Conservation (phyloP, 1,140 invertebrate species). For the Vanessa tameamea region DNA sequence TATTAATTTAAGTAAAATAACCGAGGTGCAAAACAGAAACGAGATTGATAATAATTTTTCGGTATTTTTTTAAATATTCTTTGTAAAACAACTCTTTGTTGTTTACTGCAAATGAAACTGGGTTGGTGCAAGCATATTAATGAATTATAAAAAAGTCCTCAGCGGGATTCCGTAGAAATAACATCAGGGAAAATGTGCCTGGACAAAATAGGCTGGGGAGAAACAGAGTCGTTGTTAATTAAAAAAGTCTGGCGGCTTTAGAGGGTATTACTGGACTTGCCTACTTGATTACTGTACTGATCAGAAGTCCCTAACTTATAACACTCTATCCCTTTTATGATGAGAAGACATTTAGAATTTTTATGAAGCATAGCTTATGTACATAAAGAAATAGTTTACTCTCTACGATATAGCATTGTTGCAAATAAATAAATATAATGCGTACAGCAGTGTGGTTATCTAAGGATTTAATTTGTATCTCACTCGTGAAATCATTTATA, state of each 20-base stretch:
- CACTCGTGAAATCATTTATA: too few species aligned
- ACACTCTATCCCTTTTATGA: slow-evolving; percentile 6
- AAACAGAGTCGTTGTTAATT: slow-evolving; percentile 34
- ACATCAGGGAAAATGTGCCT: slow-evolving; percentile 34
- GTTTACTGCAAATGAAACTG: slow-evolving; percentile 30
- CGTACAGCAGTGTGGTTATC: too few species aligned
- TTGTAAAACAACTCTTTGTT: slow-evolving; percentile 9
- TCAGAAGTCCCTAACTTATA: slow-evolving; percentile 30
- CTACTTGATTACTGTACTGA: slow-evolving; percentile 32
- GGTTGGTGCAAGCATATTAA: slow-evolving; percentile 23
- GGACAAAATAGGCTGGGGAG: slow-evolving; percentile 33
- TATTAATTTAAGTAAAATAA: slow-evolving; percentile 21
- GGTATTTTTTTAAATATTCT: slow-evolving; percentile 29
- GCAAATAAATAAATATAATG: too few species aligned
- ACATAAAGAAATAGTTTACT: not conserved
- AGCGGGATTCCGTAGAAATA: slow-evolving; percentile 28
- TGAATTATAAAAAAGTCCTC: slow-evolving; percentile 34
- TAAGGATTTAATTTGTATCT: too few species aligned
- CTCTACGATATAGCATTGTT: too few species aligned
- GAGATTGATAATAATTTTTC: not conserved
- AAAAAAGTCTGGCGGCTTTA: slow-evolving; percentile 38
- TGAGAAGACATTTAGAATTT: not conserved
- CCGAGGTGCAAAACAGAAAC: not conserved
- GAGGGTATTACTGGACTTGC: slow-evolving; percentile 34
- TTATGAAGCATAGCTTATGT: not conserved